Evolutionary conservation across 2,888 invertebrate genomes (phyloP).

Genomic region (Rhamnusium bicolor): DNA sequence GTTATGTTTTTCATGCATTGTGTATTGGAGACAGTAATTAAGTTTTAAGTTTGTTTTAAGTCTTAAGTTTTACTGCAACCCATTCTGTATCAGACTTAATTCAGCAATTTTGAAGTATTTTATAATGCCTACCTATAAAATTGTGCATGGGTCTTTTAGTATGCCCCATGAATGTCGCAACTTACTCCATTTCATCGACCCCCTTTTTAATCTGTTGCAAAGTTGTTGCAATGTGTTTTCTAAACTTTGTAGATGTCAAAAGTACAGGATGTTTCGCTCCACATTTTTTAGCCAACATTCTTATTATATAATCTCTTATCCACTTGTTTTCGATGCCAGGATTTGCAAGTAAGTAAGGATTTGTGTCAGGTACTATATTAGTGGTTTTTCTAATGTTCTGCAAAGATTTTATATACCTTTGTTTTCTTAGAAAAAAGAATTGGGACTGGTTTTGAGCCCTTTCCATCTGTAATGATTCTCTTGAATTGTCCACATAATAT

Average conservation of each 20-base stretch:
- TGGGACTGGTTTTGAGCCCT: no score
- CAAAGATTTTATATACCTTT: slow-evolving; percentile 36
- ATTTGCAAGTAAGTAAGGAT: slow-evolving; percentile 50
- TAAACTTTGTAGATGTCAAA: no score
- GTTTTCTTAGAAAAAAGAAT: slow-evolving; percentile 48
- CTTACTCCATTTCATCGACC: slow-evolving; percentile 45
- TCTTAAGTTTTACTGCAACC: no score
- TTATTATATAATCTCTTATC: slow-evolving; percentile 47
- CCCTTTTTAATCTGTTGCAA: slow-evolving; percentile 46
- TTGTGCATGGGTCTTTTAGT: slow-evolving; percentile 50
- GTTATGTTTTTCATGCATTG: no score
- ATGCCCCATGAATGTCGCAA: slow-evolving; percentile 51
- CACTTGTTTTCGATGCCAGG: slow-evolving; percentile 48
- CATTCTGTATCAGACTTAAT: no score
- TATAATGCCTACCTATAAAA: no score
- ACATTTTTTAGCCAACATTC: slow-evolving; percentile 43
- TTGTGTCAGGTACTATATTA: slow-evolving; percentile 48
- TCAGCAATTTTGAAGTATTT: no score
- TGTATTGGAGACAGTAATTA: no score
- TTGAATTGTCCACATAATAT: slow-evolving; percentile 44
- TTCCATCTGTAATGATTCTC: slow-evolving; percentile 46
- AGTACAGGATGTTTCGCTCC: slow-evolving; percentile 43
- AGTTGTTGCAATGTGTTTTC: slow-evolving; percentile 47
- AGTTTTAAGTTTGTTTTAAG: no score
- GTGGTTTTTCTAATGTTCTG: slow-evolving; percentile 37